Base-by-base conservation (phyloP, 2,113 vertebrate genomes). In the Phasianus colchicus region DNA sequence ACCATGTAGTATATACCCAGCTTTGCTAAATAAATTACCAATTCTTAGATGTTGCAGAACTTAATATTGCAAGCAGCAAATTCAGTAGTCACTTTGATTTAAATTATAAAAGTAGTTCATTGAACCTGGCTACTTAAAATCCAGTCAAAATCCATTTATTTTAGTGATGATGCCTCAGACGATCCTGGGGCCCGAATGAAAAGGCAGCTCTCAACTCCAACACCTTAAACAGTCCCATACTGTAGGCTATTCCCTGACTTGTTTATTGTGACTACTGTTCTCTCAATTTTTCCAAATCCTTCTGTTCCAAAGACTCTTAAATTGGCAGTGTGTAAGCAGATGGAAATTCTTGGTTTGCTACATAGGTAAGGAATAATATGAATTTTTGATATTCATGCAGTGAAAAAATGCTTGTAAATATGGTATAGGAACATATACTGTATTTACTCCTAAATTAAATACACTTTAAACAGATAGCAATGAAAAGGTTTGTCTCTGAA, bases 161-260 rank as follows among this genome's bases (percentile, higher is more conserved):
- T 88, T 69, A 71, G 38, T 48, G 73, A 95, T 57, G 80, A 96
- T 90, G 77, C 38, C 57, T 81, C 70, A 90, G 57, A 78, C 55
- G 43, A 83, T 92, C 65, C 90, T 86, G 57, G 73, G 29, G 54
- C 71, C 19, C 45, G 67, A 87, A 89, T 54, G 60, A 87, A 93
- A 85, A 79, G 81, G 45, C 64, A 86, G 61, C 42, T 95, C 71
- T 92, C 60, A 94, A 54, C 65, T 13, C 13, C 60, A 87, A 43
- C 24, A 80, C 34, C 18, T 91, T 83, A 94, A 85, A 82, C 47
- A 93, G 60, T 61, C 22, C 64, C 83, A 50, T 85, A 91, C 67
- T 55, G 57, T 4, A 40, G 45, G 76, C 21, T 83, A 85, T 93
- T 93, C 79, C 72, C 34, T 36, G 64, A 66, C 38, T 87, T 91